Evolutionary conservation across 2,888 invertebrate species (phyloP).

Genomic region (Orchesella flavescens): DNA sequence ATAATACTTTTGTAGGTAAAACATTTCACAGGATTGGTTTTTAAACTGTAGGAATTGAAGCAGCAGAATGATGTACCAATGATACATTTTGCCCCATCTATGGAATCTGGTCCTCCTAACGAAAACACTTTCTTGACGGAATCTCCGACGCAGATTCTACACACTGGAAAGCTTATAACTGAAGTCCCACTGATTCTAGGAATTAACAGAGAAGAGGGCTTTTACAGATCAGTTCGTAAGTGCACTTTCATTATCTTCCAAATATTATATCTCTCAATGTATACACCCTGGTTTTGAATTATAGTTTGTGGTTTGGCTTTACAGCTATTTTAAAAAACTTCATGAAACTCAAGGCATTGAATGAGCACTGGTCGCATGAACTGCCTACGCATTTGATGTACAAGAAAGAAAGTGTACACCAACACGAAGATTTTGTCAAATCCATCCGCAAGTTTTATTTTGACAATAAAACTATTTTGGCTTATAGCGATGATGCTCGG

Average conservation of each 20-base stretch:
- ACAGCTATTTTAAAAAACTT: constrained; percentile 61
- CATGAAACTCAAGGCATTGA: constrained; percentile 32
- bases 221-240: constrained; percentile 63
- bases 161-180: constrained; percentile 50
- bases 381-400: constrained; percentile 57
- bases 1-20: no score
- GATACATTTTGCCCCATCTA: constrained; percentile 63
- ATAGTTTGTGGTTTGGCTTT: no score
- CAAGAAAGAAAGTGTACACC: constrained; percentile 47
- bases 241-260: no score
- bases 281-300: no score
- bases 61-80: constrained; percentile 27
- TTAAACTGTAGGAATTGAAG: background rate
- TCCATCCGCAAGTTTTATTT: constrained; percentile 64
- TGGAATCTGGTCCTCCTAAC: constrained; percentile 52
- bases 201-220: constrained; percentile 60
- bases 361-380: constrained; percentile 61
- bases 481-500: constrained; percentile 40
- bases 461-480: constrained; percentile 30
- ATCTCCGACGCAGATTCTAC: constrained; percentile 46
- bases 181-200: constrained; percentile 69
- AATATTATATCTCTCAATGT: no score
- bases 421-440: constrained; percentile 52
- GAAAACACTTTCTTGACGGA: constrained; percentile 56
- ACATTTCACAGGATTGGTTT: no score